Percentiles rank a stretch among this genome's conserved stretches.
These are phyloP conservation scores for Meles meles DNA, from an alignment of 2,113 vertebrate species.

Conservation along the genomic window DNA sequence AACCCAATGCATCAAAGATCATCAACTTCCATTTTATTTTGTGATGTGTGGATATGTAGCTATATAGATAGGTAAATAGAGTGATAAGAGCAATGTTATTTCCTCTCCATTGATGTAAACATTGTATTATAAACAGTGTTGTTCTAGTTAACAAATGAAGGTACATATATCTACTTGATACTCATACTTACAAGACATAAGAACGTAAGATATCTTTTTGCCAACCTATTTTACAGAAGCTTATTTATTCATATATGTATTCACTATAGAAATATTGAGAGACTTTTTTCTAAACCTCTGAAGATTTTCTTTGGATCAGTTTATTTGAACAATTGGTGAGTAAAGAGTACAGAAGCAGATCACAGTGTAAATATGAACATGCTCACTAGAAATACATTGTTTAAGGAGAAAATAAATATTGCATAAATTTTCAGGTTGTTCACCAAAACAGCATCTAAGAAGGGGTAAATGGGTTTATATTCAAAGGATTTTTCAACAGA, in stretches of 20 bases:
- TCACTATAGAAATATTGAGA: neutral
- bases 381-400: neutral
- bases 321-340: slow-evolving; percentile 1
- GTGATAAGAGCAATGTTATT: neutral
- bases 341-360: neutral
- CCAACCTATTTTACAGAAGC: neutral
- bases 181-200: neutral
- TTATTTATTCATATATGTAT: slow-evolving; percentile 10
- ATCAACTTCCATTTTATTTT: neutral
- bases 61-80: neutral
- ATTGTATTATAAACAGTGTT: neutral
- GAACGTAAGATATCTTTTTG: neutral
- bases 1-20: neutral
- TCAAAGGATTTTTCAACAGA: neutral
- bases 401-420: slow-evolving; percentile 48
- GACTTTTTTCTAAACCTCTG: neutral
- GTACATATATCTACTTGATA: neutral
- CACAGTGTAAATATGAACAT: neutral
- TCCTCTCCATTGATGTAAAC: neutral
- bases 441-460: neutral
- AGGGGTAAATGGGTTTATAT: slow-evolving; percentile 43
- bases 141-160: neutral
- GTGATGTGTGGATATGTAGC: neutral
- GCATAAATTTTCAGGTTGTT: neutral
- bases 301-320: slow-evolving; percentile 7